phyloP scores from a whole-genome alignment of 64 coral and sea anemone genomes.

The Platygyra sinensis region DNA sequence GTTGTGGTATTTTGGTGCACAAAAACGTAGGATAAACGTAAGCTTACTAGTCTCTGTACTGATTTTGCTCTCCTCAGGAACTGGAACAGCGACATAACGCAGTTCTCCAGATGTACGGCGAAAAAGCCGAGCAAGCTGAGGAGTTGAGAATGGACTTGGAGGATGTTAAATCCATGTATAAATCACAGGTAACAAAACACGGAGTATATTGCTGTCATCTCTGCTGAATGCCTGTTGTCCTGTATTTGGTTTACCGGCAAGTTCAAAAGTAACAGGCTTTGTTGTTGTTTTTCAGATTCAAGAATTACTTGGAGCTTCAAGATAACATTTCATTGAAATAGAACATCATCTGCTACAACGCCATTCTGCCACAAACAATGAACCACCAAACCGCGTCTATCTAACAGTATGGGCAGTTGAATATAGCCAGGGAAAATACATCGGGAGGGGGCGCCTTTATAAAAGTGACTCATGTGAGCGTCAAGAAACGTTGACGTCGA shows the following conservation, averaged over 20 bases:
- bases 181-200: constrained; percentile 71
- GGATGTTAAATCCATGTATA: constrained; percentile 99
- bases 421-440: no score
- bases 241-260: neutral
- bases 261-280: neutral
- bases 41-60: neutral
- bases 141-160: constrained; percentile 91
- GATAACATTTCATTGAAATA: neutral
- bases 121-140: constrained; percentile 94
- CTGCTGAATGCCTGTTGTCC: no score
- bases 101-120: constrained; percentile 97
- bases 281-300: constrained; percentile 14
- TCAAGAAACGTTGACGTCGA: no score
- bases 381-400: neutral
- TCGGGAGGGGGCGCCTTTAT: neutral
- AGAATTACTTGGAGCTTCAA: constrained; percentile 19
- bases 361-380: neutral
- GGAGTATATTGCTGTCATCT: no score
- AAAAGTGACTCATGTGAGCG: no score
- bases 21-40: no score
- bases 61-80: constrained; percentile 40
- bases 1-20: no score
- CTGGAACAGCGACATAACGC: constrained; percentile 89
- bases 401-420: no score
- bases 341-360: neutral